phyloP scores from a whole-genome alignment of 2,113 vertebrate species.

The Oreocharis arfaki region DNA sequence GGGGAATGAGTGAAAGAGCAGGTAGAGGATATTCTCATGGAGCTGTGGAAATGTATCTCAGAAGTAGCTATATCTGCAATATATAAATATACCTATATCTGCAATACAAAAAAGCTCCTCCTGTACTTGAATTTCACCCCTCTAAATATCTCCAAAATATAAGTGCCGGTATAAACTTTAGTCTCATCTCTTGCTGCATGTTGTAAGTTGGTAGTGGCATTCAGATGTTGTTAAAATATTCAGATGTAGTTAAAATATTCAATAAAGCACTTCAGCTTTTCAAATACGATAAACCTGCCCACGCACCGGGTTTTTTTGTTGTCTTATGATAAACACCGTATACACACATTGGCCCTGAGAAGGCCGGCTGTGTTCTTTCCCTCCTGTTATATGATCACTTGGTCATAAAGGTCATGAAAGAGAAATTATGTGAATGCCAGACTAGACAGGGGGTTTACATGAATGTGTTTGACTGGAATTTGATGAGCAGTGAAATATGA shows the following conservation, averaged over 20 bases:
- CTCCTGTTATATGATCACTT: not conserved
- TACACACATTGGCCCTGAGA: not conserved
- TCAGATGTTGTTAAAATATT: not conserved
- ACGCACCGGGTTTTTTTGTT: not conserved
- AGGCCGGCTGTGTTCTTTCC: not conserved
- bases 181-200: not conserved
- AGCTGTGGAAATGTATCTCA: not conserved
- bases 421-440: not conserved
- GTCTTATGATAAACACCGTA: not conserved
- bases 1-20: not conserved
- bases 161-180: not conserved
- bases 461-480: slow-evolving; percentile 14
- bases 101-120: not conserved
- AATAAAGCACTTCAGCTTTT: not conserved
- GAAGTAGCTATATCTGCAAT: not conserved
- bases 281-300: not conserved
- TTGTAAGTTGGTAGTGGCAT: not conserved
- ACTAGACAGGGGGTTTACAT: not conserved
- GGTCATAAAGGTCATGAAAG: slow-evolving; percentile 42
- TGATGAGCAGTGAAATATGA: not conserved
- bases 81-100: not conserved
- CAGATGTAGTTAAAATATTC: not conserved
- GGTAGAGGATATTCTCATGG: not conserved
- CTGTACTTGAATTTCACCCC: not conserved
- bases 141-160: not conserved